phyloP scores from a whole-genome alignment of 2,113 vertebrate genomes.

The Poeciliopsis occidentalis region DNA sequence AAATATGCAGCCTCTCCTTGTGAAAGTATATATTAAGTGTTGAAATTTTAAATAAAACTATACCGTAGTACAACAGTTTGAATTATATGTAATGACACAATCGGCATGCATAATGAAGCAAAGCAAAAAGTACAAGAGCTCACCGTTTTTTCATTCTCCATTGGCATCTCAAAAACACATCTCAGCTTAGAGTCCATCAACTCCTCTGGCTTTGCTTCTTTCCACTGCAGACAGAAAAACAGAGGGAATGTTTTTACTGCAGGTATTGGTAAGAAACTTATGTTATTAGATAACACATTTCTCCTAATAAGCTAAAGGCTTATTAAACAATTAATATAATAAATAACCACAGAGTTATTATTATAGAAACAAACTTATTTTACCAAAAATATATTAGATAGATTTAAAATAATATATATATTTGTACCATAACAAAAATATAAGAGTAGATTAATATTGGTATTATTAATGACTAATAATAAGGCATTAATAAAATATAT shows the following conservation, averaged over 20 bases:
- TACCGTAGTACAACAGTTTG: background rate
- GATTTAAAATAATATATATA: too few species aligned
- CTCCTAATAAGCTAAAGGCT: too few species aligned
- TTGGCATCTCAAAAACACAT: constrained; percentile 96
- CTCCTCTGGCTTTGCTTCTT: constrained; percentile 97
- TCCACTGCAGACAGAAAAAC: constrained; percentile 85
- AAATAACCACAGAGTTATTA: too few species aligned
- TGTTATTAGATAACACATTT: too few species aligned
- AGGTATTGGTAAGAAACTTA: too few species aligned
- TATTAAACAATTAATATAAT: too few species aligned
- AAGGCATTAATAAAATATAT: too few species aligned
- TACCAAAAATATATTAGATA: too few species aligned
- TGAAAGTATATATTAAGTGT: background rate
- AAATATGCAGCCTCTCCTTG: background rate
- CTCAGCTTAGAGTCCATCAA: constrained; percentile 99
- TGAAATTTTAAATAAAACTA: background rate
- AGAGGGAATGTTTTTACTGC: background rate
- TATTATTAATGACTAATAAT: too few species aligned
- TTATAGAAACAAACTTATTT: too few species aligned
- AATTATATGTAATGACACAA: background rate
- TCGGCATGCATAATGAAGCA: background rate
- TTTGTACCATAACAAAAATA: background rate
- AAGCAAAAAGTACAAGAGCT: constrained; percentile 46
- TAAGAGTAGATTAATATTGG: background rate
- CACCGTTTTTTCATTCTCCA: constrained; percentile 95